These are phyloP conservation scores for Acanthococcus lagerstroemiae DNA, from an alignment of 2,888 invertebrate species.

Conservation along the genomic window DNA sequence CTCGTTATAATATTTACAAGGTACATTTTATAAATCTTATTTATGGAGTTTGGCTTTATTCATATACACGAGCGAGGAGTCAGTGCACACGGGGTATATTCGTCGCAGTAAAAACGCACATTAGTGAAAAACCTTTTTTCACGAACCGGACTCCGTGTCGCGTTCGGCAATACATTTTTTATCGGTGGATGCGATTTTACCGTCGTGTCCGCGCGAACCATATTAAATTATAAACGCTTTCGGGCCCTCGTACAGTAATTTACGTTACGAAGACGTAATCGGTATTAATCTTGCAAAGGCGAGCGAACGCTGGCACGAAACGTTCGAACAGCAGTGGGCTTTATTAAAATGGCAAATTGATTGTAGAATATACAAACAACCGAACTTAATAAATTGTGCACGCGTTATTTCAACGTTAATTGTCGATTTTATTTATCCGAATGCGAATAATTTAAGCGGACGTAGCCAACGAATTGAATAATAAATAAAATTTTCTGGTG, in stretches of 20 bases:
- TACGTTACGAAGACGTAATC: not conserved
- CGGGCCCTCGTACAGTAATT: not conserved
- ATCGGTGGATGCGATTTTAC: no score
- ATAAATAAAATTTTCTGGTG: no score
- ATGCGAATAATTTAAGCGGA: no score
- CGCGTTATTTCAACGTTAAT: not conserved
- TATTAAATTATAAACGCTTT: constrained; percentile 3
- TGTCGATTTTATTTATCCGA: not conserved
- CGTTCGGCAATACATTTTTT: not conserved
- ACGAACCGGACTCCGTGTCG: not conserved
- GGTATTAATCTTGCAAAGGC: not conserved
- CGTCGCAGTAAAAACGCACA: not conserved
- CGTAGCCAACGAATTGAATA: no score
- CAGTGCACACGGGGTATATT: not conserved
- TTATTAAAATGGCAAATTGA: constrained; percentile 4
- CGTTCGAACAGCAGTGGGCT: constrained; percentile 3
- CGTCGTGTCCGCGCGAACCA: not conserved
- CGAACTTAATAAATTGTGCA: not conserved
- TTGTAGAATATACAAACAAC: not conserved
- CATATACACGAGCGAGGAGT: not conserved
- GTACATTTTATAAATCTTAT: constrained; percentile 17
- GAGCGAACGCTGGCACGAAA: not conserved
- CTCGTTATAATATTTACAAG: constrained; percentile 25
- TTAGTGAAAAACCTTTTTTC: not conserved
- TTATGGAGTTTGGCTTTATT: constrained; percentile 7